These are phyloP conservation scores for Paramormyrops kingsleyae DNA, from an alignment of 2,113 vertebrate species.

Conservation along the genomic window DNA sequence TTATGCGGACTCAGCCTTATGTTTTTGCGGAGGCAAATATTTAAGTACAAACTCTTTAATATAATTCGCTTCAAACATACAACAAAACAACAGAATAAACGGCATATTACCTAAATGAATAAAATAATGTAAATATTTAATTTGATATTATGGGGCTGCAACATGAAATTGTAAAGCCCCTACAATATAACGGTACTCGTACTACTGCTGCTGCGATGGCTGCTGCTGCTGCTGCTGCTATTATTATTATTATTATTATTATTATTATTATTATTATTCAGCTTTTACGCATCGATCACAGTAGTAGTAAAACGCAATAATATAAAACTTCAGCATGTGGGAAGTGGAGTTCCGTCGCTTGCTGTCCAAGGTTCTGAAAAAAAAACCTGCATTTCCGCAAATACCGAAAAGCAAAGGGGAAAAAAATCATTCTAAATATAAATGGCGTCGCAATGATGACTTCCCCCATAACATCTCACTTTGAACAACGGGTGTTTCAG, in stretches of 20 bases:
- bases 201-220: neutral
- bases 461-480: neutral
- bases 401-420: neutral
- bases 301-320: neutral
- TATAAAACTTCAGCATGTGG: neutral
- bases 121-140: neutral
- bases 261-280: neutral
- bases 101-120: neutral
- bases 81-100: neutral
- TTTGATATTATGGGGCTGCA: neutral
- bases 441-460: neutral
- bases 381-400: neutral
- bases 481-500: neutral
- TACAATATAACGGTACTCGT: neutral
- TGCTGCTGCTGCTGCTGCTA: neutral
- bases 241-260: neutral
- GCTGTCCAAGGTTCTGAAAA: conserved; percentile 37
- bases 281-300: neutral
- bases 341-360: neutral
- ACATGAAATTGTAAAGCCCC: neutral
- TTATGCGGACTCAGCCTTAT: neutral
- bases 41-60: neutral
- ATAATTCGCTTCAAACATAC: neutral
- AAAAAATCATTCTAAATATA: neutral
- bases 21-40: neutral